Evolutionary conservation across 1,140 invertebrate genomes (phyloP), one percentile per base, ranked within the genome.

Genomic region (Antheraea pernyi): DNA sequence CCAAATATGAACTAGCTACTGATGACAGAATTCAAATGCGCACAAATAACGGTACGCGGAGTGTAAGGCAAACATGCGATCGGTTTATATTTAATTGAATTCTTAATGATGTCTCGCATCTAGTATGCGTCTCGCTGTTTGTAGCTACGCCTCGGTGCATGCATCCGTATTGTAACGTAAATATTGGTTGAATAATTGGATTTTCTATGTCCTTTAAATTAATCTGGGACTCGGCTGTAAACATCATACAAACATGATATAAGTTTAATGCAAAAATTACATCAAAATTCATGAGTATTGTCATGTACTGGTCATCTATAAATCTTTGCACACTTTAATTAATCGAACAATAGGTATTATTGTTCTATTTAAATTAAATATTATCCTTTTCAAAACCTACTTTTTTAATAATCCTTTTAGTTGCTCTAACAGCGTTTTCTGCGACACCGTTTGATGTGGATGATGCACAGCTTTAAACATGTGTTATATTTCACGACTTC

Each of bases 11-110:
- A 63, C 61, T 8, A 1, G 30, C 7, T 8, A 8, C 13, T 18
- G 13, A 11, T 37, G n/a, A 37, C 61, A 63, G 61, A 13, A 63
- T 63, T 63, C 61, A 63, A 63, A 63, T 63, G 61, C 37, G 46
- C 46, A 37, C 82, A 88, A 86, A 86, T 83, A 86, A 76, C 75
- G 76, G 64, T 48, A 68, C 68, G 72, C 58, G n/a, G 59, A 22
- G 59, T 61, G 39, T 65, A 19, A 48, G 39, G 64, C 46, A 65
- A 65, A 65, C 64, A 48, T 48, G 19, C 39, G 11, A 22, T 16
- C 42, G 64, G n/a, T 65, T 53, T 53, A 53, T 53, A 53, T 53
- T 7, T 53, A 53, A 53, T 53, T 53, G 46, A 53, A 53, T 53
- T 53, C 46, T 53, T 53, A 53, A 53, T 53, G 46, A 9, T 53